Evolutionary conservation across 1,140 invertebrate species (phyloP).

Genomic region (Cotesia vestalis): DNA sequence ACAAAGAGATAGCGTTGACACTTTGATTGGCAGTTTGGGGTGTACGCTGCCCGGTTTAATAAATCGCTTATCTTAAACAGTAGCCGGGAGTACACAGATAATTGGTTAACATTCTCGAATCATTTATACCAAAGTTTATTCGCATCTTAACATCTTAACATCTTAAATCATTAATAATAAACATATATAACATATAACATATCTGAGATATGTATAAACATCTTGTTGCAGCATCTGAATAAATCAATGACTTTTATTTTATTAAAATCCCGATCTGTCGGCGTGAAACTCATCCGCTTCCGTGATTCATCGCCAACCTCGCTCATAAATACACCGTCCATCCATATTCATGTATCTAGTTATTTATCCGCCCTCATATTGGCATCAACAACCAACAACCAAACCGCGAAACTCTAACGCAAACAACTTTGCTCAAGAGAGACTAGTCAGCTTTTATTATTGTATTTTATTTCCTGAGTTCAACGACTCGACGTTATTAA

Average conservation of each 20-base stretch:
- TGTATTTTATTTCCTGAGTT: too few relatives aligned
- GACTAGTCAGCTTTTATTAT: too few relatives aligned
- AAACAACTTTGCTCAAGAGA: too few relatives aligned
- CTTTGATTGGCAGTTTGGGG: conserved; percentile 52
- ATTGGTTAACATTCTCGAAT: conserved; percentile 15
- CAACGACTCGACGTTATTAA: too few relatives aligned
- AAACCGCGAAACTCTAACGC: too few relatives aligned
- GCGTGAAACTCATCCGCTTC: conserved; percentile 8
- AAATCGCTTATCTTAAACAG: conserved; percentile 34
- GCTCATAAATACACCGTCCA: conserved; percentile 10
- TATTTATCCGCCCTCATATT: conserved; percentile 12
- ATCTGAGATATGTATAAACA: too few relatives aligned
- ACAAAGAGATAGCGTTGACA: conserved; percentile 47
- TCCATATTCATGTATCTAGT: conserved; percentile 11
- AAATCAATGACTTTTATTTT: conserved; percentile 8
- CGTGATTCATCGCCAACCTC: background rate
- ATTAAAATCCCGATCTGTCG: background rate
- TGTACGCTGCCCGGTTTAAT: conserved; percentile 37
- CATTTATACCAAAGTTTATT: background rate
- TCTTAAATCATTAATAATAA: too few relatives aligned
- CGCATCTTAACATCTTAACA: too few relatives aligned
- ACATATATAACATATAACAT: too few relatives aligned
- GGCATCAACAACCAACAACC: background rate
- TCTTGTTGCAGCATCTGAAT: background rate
- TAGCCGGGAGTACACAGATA: conserved; percentile 17